Conservation (phyloP, 2,113 vertebrate genomes). For the Pollimyrus isidori region DNA sequence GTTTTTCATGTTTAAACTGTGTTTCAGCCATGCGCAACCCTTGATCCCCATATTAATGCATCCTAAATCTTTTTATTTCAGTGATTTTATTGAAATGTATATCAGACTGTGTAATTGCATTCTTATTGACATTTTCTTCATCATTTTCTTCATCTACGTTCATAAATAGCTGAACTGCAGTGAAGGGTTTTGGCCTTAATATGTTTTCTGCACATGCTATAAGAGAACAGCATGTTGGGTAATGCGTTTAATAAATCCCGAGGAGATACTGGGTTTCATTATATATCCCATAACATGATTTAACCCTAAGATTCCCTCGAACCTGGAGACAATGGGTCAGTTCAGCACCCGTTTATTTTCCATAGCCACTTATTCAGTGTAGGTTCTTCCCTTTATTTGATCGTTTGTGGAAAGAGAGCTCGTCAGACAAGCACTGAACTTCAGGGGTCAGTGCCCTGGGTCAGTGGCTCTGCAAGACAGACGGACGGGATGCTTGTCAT, state of each 20-base stretch:
- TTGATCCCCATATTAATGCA: neutral
- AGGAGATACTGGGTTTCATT: neutral
- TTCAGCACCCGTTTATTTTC: neutral
- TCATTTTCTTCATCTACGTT: neutral
- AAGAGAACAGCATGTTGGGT: neutral
- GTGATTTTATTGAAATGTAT: neutral
- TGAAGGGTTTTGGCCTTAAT: neutral
- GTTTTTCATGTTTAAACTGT: neutral
- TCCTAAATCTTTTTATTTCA: neutral
- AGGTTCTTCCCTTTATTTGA: neutral
- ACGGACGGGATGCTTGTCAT: neutral
- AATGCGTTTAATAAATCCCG: neutral
- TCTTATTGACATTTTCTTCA: neutral
- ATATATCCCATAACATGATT: neutral
- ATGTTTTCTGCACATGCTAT: neutral
- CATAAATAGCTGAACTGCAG: neutral
- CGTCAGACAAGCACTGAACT: neutral
- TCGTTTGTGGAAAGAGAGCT: neutral
- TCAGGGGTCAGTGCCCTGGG: neutral
- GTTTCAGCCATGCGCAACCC: neutral
- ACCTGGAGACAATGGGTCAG: neutral
- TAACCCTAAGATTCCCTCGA: neutral
- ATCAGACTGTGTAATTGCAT: neutral
- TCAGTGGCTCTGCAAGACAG: neutral
- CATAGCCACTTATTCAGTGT: neutral